Evolutionary conservation across 2,113 vertebrate species (phyloP).

Genomic region (Elephantulus edwardii): DNA sequence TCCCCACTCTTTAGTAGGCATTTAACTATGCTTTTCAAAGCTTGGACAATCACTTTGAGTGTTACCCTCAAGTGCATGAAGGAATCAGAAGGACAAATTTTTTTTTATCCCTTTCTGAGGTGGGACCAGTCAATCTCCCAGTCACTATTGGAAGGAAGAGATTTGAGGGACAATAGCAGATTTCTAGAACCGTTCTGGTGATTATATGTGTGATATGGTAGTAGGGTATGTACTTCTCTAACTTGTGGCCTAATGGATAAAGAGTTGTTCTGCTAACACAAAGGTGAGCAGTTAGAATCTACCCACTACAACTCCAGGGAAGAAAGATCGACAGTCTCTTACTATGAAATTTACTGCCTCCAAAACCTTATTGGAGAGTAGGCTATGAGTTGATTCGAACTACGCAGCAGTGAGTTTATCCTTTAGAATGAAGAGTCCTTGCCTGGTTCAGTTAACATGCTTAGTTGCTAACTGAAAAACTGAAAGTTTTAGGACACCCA

Average conservation of each 20-base stretch:
- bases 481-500: not conserved
- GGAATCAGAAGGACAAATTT: not conserved
- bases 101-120: not conserved
- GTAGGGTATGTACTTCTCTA: not conserved
- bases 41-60: not conserved
- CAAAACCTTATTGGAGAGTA: too few relatives aligned
- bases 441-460: too few relatives aligned
- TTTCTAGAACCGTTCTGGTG: accelerated
- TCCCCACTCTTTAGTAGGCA: not conserved
- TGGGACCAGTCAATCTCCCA: not conserved
- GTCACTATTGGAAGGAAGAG: not conserved
- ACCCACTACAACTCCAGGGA: too few relatives aligned
- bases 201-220: too few relatives aligned
- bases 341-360: too few relatives aligned
- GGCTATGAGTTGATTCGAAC: too few relatives aligned
- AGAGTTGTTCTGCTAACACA: too few relatives aligned
- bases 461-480: not conserved
- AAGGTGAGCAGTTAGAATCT: too few relatives aligned
- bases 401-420: too few relatives aligned
- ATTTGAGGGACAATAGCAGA: accelerated
- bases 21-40: not conserved
- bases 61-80: not conserved
- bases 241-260: too few relatives aligned
- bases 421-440: too few relatives aligned
- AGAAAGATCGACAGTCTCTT: too few relatives aligned